Percentiles rank a stretch among this genome's conserved stretches.
Evolutionary conservation across 2,888 invertebrate species (phyloP).

Genomic region (Brachyptera risi): DNA sequence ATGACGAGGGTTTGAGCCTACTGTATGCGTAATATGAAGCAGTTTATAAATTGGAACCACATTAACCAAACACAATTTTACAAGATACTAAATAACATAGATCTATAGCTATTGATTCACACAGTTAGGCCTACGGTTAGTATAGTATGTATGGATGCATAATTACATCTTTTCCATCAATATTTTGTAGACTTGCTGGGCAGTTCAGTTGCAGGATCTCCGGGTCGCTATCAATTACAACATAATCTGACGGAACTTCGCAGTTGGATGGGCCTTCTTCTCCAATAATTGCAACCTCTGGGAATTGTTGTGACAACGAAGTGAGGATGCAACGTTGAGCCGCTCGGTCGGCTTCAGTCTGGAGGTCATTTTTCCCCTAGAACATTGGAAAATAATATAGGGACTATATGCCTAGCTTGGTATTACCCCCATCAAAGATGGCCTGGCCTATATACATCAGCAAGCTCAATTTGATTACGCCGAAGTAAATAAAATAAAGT

Average conservation of each 20-base stretch:
- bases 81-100: no score
- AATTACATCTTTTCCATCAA: constrained; percentile 72
- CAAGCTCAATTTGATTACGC: neutral
- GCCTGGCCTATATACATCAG: neutral
- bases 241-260: constrained; percentile 69
- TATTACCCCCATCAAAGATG: neutral
- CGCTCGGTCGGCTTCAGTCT: constrained; percentile 96
- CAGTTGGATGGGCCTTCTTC: constrained; percentile 76
- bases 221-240: constrained; percentile 67
- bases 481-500: no score
- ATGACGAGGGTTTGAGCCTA: no score
- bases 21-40: no score
- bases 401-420: constrained; percentile 20
- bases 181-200: constrained; percentile 59
- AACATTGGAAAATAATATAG: constrained; percentile 26
- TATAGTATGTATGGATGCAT: no score
- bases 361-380: constrained; percentile 86
- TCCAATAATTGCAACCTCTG: constrained; percentile 78
- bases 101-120: no score
- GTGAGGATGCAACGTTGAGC: constrained; percentile 92
- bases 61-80: no score
- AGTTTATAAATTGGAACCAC: no score
- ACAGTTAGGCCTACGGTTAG: no score
- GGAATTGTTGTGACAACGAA: constrained; percentile 79
- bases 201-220: constrained; percentile 62